Evolutionary conservation across 2,113 vertebrate species (phyloP), one percentile per base, ranked within the genome.

Genomic region (Gymnarchus niloticus): DNA sequence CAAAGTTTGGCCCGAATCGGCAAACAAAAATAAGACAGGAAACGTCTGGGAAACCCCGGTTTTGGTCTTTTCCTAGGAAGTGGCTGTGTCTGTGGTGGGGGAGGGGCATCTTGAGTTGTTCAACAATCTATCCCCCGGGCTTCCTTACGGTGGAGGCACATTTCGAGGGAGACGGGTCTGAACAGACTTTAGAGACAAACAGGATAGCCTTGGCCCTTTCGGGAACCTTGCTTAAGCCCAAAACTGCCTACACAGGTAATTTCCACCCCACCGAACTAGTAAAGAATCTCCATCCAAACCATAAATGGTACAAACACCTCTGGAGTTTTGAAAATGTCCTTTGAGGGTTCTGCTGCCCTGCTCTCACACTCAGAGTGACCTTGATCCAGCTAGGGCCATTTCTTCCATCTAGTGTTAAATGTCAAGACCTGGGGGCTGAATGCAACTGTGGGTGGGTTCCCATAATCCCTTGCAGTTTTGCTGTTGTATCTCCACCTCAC

Each of bases 1-100:
- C 76, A 44, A 78, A 78, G 41, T 73, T 33, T 33, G 33, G 65
- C 65, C 65, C 41, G 33, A 73, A 19, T 4, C 41, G 33, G 10
- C 61, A 73, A 78, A 48, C 37, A 48, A 48, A 78, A 78, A 48
- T 44, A 48, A 78, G 76, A 48, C 76, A 78, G 76, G 76, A 78
- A 78, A 48, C 44, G 41, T 78, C 41, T 78, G 76, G 76, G 25
- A 33, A 54, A 37, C n/a, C 25, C 48, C 17, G 14, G 80, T 14
- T 82, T 82, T 54, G 28, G 49, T 51, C 44, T 81, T 25, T 81
- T 81, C 19, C 77, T 81, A 48, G 77, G 77, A 51, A 51, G 77
- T 81, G 48, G 77, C 77, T 49, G 77, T 25, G 77, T 19, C 49
- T 48, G 2, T 25, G 48, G 9, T n/a, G 77, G 44, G 44, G 77